Evolutionary conservation across 2,888 invertebrate species (phyloP).

Genomic region (Drosophila macrospina): DNA sequence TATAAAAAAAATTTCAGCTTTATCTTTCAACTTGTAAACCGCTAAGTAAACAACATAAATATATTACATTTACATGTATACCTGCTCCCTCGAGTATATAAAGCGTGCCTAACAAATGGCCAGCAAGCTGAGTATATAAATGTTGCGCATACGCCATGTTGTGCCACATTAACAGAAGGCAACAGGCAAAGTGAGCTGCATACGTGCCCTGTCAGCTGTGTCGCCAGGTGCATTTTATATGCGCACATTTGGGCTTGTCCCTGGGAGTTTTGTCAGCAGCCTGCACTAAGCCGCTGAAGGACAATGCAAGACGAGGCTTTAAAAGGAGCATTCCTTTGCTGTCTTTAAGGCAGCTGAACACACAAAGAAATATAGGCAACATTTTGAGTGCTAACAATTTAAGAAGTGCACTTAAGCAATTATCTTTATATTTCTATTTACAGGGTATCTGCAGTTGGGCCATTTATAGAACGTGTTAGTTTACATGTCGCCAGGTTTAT

Average conservation of each 20-base stretch:
- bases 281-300: neutral
- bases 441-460: conserved; percentile 1
- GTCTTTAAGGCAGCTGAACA: neutral
- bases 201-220: conserved; percentile 20
- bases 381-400: neutral
- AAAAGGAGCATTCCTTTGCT: neutral
- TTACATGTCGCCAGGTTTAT: conserved; percentile 8
- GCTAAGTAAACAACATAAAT: too few relatives aligned
- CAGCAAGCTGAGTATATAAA: conserved; percentile 9
- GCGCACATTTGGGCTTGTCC: neutral
- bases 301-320: neutral
- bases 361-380: neutral
- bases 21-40: too few relatives aligned
- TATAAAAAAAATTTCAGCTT: too few relatives aligned
- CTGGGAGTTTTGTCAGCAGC: conserved; percentile 14
- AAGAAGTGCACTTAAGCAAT: neutral
- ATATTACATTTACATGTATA: neutral
- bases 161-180: conserved; percentile 22
- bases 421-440: neutral
- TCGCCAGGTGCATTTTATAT: conserved; percentile 28
- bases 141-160: conserved; percentile 37
- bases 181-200: conserved; percentile 12
- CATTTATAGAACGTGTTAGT: neutral
- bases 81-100: too few relatives aligned
- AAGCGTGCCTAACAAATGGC: conserved; percentile 25